Evolutionary conservation across 2,113 vertebrate genomes (phyloP).

Genomic region (Prolemur simus): DNA sequence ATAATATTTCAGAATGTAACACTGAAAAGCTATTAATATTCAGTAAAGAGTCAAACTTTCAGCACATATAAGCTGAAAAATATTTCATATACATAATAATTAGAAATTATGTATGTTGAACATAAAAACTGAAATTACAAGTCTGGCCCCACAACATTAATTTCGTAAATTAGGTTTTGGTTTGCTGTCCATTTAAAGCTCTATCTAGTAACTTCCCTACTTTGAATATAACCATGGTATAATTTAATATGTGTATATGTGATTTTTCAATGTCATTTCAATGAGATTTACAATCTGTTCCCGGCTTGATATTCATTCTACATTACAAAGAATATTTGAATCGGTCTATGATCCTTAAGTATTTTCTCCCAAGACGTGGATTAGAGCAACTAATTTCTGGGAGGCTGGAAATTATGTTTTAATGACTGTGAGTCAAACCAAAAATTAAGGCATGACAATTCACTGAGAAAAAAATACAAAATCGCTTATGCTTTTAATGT

Average conservation of each 20-base stretch:
- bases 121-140: slow-evolving; percentile 59
- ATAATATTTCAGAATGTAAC: slow-evolving; percentile 52
- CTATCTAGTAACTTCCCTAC: background rate
- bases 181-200: slow-evolving; percentile 43
- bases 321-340: background rate
- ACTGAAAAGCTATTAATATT: slow-evolving; percentile 45
- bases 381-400: slow-evolving; percentile 26
- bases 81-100: slow-evolving; percentile 44
- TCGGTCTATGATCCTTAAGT: background rate
- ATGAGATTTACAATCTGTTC: slow-evolving; percentile 6
- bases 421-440: slow-evolving; percentile 27
- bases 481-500: background rate
- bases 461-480: background rate
- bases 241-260: background rate
- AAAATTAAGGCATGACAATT: slow-evolving; percentile 25
- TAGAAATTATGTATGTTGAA: slow-evolving; percentile 41
- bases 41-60: slow-evolving; percentile 46
- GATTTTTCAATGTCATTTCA: slow-evolving; percentile 20
- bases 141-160: slow-evolving; percentile 52
- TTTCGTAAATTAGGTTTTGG: slow-evolving; percentile 56
- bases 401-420: background rate
- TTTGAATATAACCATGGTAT: slow-evolving; percentile 6
- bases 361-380: background rate
- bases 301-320: slow-evolving; percentile 20
- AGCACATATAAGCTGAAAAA: slow-evolving; percentile 29